Evolutionary conservation across 1,140 invertebrate species (phyloP), one percentile per base, ranked within the genome.

Genomic region (Plectus sambesii): DNA sequence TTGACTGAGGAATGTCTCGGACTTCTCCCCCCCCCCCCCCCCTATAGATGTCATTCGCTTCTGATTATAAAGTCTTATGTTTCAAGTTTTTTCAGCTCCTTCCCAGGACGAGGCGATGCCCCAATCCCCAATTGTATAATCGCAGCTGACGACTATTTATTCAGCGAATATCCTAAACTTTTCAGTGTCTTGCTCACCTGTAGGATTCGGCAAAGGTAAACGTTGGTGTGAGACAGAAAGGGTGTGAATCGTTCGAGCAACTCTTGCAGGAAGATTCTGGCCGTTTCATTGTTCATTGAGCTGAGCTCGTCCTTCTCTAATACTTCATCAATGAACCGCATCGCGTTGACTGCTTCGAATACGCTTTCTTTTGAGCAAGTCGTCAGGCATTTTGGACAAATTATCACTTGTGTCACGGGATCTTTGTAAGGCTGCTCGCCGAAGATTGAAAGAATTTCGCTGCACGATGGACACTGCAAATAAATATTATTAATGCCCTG

Each of bases 251-350:
- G 30, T 26, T 19, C 42, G 5, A 41, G 43, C 12, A 49, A 24
- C 30, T 43, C 27, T 22, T 45, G 24, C 47, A 46, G 20, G 19
- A 41, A 49, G 19, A 45, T 33, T 19, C 25, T 47, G 23, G 43
- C 47, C 35, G 27, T 25, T 12, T 30, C 47, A 23, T 30, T n/a
- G 29, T 42, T 24, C 47, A 49, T 51, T 24, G 36, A 37, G n/a
- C 49, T 45, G 8, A 51, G 27, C 25, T 51, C 49, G 27, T 48
- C 27, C 23, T 27, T 29, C 12, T 46, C 45, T 20, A 51, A 40
- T 17, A 1, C 44, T 23, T 58, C 56, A n/a, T 53, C 55, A 5
- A 58, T 60, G 38, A 58, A 58, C 5, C 56, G 27, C 56, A 58
- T 58, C 19, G 53, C 56, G n/a, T 52, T 38, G 5, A 58, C 25